These are phyloP conservation scores for Nanorana parkeri DNA, from an alignment of 2,113 vertebrate species.

Conservation along the genomic window DNA sequence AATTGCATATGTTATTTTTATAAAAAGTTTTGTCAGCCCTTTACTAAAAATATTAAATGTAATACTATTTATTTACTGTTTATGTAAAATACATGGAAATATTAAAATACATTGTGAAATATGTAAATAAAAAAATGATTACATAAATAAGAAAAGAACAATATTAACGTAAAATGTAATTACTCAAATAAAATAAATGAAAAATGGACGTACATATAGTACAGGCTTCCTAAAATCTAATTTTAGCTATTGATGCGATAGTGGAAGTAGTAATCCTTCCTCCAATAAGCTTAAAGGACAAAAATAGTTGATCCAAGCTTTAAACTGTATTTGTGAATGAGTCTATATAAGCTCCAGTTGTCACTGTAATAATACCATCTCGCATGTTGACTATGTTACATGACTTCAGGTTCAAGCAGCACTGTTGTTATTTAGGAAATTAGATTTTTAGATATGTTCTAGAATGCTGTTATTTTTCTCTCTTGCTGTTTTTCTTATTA, in stretches of 20 bases:
- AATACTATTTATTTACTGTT: background rate
- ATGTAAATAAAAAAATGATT: no score
- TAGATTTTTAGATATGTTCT: no score
- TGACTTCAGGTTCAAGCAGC: background rate
- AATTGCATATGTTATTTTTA: background rate
- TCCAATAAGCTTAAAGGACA: slow-evolving; percentile 25
- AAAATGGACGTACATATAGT: no score
- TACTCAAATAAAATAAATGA: no score
- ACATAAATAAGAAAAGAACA: no score
- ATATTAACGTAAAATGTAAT: no score
- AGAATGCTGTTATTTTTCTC: no score
- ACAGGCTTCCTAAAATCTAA: background rate
- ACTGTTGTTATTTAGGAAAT: background rate
- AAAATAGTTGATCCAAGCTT: slow-evolving; percentile 37
- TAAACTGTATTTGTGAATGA: slow-evolving; percentile 41
- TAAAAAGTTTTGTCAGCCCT: no score
- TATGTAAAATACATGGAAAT: background rate
- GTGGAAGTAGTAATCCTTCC: slow-evolving; percentile 13
- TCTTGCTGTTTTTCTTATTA: no score
- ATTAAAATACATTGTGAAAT: no score
- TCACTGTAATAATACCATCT: background rate
- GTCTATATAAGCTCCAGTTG: background rate
- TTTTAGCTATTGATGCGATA: slow-evolving; percentile 11
- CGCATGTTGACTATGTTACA: background rate
- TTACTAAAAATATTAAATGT: no score